Percentiles rank a stretch among this genome's conserved stretches.
Evolutionary conservation across 2,888 invertebrate genomes (phyloP).

Genomic region (Drosophila niveifrons): DNA sequence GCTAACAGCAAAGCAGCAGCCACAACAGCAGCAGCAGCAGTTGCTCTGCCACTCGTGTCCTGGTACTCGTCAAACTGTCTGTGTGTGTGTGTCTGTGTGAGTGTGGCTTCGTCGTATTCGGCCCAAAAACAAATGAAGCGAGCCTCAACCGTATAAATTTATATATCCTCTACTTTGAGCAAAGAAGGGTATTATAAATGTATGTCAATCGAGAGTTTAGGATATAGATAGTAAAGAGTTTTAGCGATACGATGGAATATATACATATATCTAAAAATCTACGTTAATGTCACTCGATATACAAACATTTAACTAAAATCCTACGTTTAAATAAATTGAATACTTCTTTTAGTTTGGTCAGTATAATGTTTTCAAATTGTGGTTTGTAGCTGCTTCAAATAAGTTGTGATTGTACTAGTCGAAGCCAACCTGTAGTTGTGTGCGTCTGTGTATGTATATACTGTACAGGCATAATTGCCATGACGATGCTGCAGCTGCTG

Average conservation of each 20-base stretch:
- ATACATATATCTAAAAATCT: too few species aligned
- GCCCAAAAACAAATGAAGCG: constrained; percentile 80
- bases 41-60: constrained; percentile 46
- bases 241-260: too few species aligned
- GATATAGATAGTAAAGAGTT: too few species aligned
- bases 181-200: background rate
- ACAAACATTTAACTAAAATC: too few species aligned
- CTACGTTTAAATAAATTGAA: too few species aligned
- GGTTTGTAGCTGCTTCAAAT: too few species aligned
- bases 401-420: background rate
- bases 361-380: too few species aligned
- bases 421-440: constrained; percentile 50
- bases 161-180: background rate
- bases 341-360: too few species aligned
- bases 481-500: constrained; percentile 16
- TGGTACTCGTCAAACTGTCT: constrained; percentile 7
- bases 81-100: background rate
- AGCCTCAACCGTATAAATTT: constrained; percentile 61
- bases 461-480: constrained; percentile 39
- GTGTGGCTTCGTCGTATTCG: constrained; percentile 46
- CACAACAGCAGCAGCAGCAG: constrained; percentile 20
- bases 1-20: constrained; percentile 39
- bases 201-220: too few species aligned
- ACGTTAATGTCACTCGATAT: too few species aligned
- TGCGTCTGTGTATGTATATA: constrained; percentile 9